Evolutionary conservation across 2,113 vertebrate species (phyloP).

Genomic region (Sylvicapra grimmia): DNA sequence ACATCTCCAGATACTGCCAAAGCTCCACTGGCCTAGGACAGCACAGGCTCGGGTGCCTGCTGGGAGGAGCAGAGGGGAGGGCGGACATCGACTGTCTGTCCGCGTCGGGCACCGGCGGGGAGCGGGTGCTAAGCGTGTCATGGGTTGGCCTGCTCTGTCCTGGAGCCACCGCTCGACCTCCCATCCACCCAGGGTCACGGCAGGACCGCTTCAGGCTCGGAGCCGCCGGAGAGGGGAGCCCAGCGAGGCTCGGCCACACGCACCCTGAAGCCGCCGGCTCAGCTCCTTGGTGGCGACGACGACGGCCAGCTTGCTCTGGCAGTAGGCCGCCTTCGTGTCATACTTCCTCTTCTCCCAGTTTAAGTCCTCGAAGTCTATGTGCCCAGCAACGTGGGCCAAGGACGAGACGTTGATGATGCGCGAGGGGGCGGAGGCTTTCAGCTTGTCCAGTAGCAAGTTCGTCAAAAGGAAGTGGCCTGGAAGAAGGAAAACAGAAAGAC

Average conservation of each 20-base stretch:
- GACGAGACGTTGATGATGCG: conserved; percentile 88
- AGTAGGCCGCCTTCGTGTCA: conserved; percentile 88
- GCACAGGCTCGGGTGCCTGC: neutral
- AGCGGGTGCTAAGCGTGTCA: fast-evolving
- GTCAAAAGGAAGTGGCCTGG: conserved; percentile 90
- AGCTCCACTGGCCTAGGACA: neutral
- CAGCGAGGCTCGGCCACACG: fast-evolving
- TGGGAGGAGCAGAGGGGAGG: neutral
- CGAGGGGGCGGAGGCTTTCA: conserved; percentile 84
- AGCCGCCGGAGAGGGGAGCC: neutral
- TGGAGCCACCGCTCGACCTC: neutral
- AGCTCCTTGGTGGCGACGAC: conserved; percentile 88
- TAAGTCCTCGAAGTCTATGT: conserved; percentile 87
- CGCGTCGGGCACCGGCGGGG: fast-evolving
- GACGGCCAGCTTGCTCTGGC: conserved; percentile 90
- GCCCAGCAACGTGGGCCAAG: conserved; percentile 84
- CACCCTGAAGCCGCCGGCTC: conserved; percentile 83
- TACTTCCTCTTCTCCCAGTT: conserved; percentile 88
- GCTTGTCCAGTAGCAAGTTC: conserved; percentile 85
- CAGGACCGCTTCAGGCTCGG: neutral
- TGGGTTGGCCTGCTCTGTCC: neutral
- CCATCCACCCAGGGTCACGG: neutral
- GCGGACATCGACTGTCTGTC: neutral
- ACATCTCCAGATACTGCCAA: neutral
- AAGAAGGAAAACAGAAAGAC: neutral